Evolutionary conservation across 1,140 invertebrate genomes (phyloP), one percentile per base, ranked within the genome.

Genomic region (Camponotus vicinus): DNA sequence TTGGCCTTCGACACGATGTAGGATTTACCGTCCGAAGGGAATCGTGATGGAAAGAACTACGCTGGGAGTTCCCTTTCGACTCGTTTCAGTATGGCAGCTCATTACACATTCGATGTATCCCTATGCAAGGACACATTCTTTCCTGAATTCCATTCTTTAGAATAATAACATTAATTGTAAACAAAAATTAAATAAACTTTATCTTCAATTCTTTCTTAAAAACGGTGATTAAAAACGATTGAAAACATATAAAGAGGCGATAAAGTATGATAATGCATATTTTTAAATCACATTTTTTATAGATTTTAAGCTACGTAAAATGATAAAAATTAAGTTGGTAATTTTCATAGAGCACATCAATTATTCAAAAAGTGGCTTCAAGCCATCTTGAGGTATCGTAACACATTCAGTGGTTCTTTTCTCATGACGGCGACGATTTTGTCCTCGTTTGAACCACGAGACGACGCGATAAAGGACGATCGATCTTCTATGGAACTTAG

Each of bases 21-120:
- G 66, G 34, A 80, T 80, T 69, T 80, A 80, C 45, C 64, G 77
- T 55, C 64, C 77, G 34, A 42, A 69, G 77, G 45, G 77, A 80
- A 80, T 70, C 32, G 32, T 32, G 21, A 69, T n/a, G 37, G n/a
- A 42, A 18, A 7, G 8, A n/a, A n/a, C 13, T 32, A 32, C 37
- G 18, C 37, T 32, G 45, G 40, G 45, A 79, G 42, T 67, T 18
- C 34, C 15, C 69, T 9, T 45, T 59, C 32, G 70, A 57, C 8
- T 63, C 40, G 40, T 13, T 52, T 64, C 45, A 27, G 11, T 70
- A 40, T 32, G 76, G 40, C 40, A 21, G 18, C 1, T 78, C 52
- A 40, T 77, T 77, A 77, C 75, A 45, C 59, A 77, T 64, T 45
- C 75, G 21, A 63, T 21, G 57, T 45, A 49, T 3, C 4, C 4